Conservation (phyloP, 2,797 vertebrate genomes). For the Gallinago nigripennis region DNA sequence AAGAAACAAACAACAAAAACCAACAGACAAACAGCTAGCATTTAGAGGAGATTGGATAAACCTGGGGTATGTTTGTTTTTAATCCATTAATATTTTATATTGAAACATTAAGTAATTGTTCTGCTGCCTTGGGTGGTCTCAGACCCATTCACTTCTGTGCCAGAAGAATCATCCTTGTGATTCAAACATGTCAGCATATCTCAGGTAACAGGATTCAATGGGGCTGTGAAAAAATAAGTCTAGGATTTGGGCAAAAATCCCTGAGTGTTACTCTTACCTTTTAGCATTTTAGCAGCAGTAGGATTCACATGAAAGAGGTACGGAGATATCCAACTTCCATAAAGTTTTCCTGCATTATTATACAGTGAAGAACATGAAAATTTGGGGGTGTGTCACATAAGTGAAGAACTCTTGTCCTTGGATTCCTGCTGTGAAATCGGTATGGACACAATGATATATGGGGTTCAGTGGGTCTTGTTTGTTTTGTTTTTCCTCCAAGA, state of each 20-base stretch:
- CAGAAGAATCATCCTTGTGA: not conserved
- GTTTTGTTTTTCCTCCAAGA: not conserved
- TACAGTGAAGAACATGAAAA: not conserved
- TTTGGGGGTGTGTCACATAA: not conserved
- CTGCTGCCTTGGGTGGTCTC: not conserved
- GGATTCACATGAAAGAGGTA: not conserved
- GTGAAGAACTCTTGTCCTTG: not conserved
- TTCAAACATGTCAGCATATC: not conserved
- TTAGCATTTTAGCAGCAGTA: not conserved
- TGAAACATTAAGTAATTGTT: not conserved
- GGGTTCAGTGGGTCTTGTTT: not conserved
- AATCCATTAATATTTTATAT: not conserved
- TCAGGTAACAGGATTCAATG: not conserved
- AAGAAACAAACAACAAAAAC: not conserved
- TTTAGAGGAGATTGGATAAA: not conserved
- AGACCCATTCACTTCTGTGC: fast-evolving
- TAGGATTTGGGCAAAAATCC: not conserved
- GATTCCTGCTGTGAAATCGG: not conserved
- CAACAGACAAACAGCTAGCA: not conserved
- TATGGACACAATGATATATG: not conserved
- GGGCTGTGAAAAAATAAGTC: not conserved
- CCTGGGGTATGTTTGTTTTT: not conserved
- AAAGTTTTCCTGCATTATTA: not conserved
- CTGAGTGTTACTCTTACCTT: not conserved
- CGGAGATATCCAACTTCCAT: not conserved